Conservation (phyloP, 1,140 invertebrate species). For the Saccostrea glomerata region DNA sequence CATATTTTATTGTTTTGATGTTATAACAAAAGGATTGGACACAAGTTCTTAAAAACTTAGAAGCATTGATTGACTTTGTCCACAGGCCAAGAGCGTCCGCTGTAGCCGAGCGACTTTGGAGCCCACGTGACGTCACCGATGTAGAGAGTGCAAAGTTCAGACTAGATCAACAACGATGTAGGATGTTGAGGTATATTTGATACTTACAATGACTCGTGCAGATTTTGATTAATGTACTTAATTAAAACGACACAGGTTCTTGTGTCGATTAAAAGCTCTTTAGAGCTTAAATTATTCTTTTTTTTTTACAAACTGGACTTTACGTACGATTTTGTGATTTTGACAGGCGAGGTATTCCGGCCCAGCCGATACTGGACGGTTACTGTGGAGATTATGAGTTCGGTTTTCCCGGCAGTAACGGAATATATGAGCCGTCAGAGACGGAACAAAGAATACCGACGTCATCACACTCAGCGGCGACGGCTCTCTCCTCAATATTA, state of each 20-base stretch:
- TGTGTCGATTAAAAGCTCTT: neutral
- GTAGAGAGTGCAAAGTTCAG: constrained; percentile 80
- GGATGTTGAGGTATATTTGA: constrained; percentile 85
- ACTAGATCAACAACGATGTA: constrained; percentile 91
- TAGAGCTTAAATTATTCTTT: neutral
- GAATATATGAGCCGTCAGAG: neutral
- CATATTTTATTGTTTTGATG: no score
- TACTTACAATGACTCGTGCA: neutral
- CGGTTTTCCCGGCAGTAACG: constrained; percentile 27
- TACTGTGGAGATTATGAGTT: constrained; percentile 65
- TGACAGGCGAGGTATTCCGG: constrained; percentile 64
- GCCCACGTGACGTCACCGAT: constrained; percentile 76
- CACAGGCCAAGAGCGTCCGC: constrained; percentile 85
- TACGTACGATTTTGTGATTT: neutral
- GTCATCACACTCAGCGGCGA: neutral
- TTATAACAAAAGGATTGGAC: no score
- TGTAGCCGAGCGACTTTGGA: constrained; percentile 92
- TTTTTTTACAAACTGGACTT: neutral
- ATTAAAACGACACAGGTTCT: no score
- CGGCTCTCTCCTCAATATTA: neutral
- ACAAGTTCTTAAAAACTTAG: no score
- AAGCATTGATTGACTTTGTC: neutral
- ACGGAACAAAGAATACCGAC: neutral
- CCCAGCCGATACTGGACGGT: constrained; percentile 62
- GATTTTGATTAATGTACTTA: no score